phyloP scores from a whole-genome alignment of 2,113 vertebrate species.

The Cairina moschata region DNA sequence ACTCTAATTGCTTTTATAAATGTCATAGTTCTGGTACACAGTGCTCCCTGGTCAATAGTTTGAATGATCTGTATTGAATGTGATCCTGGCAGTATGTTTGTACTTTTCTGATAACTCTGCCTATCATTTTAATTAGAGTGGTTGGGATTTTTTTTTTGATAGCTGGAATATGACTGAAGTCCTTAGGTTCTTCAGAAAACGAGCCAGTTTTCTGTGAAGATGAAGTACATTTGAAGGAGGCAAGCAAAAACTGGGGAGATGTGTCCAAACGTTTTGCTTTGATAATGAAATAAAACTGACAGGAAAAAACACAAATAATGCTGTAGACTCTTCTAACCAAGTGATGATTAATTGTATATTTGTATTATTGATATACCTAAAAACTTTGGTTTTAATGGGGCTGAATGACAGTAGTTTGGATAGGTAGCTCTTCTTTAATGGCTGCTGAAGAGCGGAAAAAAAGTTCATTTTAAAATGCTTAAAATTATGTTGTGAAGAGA shows the following conservation, averaged over 20 bases:
- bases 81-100: background rate
- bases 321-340: background rate
- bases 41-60: background rate
- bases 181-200: background rate
- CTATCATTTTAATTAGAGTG: background rate
- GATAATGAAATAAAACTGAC: background rate
- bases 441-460: background rate
- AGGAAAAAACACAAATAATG: background rate
- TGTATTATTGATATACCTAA: background rate
- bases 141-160: background rate
- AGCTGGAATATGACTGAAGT: background rate
- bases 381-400: background rate
- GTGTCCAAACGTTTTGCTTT: background rate
- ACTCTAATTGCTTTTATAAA: background rate
- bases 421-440: background rate
- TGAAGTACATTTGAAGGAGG: fast-evolving
- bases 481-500: background rate
- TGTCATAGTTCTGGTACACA: background rate
- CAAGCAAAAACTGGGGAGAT: background rate
- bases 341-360: background rate
- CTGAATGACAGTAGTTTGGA: background rate
- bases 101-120: background rate
- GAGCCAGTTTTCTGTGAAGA: background rate
- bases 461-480: background rate
- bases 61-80: background rate